phyloP scores from a whole-genome alignment of 2,113 vertebrate species.

The Pitta sordida region DNA sequence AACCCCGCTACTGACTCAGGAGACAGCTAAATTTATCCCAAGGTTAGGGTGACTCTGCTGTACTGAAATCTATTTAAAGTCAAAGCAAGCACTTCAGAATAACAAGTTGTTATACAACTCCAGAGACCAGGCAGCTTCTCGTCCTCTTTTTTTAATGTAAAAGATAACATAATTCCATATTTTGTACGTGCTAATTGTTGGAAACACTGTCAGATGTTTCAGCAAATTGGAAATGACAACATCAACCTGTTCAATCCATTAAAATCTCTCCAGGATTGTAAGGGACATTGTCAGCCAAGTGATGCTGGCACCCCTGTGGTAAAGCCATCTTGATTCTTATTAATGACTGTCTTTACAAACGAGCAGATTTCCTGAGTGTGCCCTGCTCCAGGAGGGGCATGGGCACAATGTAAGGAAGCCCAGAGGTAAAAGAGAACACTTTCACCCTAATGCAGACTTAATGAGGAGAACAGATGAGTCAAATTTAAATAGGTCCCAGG shows the following conservation, averaged over 20 bases:
- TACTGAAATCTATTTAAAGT: constrained; percentile 52
- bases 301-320: constrained; percentile 50
- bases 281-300: constrained; percentile 62
- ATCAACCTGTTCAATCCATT: constrained; percentile 71
- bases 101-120: constrained; percentile 24
- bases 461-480: neutral
- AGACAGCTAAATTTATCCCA: constrained; percentile 55
- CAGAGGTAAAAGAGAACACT: neutral
- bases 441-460: neutral
- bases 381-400: neutral
- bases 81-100: constrained; percentile 32
- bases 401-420: neutral
- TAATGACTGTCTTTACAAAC: constrained; percentile 58
- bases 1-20: constrained; percentile 23
- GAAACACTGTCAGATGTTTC: constrained; percentile 65
- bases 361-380: constrained; percentile 33
- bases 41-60: constrained; percentile 49
- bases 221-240: constrained; percentile 78
- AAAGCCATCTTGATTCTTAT: constrained; percentile 64
- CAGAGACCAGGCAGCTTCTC: constrained; percentile 24
- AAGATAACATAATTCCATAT: constrained; percentile 51
- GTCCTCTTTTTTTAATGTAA: constrained; percentile 15
- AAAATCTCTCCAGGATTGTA: constrained; percentile 61
- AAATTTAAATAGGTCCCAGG: neutral
- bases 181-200: constrained; percentile 72